Conservation (phyloP, 2,113 vertebrate species). For the Pongo abelii region DNA sequence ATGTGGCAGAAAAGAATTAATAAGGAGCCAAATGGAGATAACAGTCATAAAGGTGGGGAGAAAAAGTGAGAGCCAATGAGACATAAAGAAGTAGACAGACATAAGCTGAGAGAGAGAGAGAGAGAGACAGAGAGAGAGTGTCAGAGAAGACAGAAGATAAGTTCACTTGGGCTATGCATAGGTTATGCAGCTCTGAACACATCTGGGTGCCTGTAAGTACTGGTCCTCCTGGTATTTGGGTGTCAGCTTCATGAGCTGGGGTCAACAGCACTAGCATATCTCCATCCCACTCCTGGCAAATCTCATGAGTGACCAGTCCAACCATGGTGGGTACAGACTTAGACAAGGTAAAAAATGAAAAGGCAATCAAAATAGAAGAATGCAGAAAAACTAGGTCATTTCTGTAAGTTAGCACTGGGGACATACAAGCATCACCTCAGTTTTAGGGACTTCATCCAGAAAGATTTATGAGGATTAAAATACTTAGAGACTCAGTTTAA, state of each 20-base stretch:
- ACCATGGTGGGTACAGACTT: neutral
- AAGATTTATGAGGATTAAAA: neutral
- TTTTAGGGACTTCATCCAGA: neutral
- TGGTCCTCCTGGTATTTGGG: neutral
- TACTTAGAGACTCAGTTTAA: neutral
- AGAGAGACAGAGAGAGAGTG: neutral
- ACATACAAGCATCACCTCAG: neutral
- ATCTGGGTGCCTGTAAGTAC: neutral
- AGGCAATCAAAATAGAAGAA: neutral
- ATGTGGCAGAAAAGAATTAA: neutral
- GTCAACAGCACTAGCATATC: neutral
- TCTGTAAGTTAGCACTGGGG: neutral
- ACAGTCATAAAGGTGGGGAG: neutral
- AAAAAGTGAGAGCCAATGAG: neutral
- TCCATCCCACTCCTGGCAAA: neutral
- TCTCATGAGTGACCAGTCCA: neutral
- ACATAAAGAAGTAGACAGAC: neutral
- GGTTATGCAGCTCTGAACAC: neutral
- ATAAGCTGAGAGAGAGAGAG: neutral
- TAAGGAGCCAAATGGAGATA: neutral
- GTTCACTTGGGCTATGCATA: neutral
- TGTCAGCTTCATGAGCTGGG: neutral
- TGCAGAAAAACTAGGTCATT: neutral
- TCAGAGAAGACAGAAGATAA: neutral
- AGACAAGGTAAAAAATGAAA: slow-evolving; percentile 3